Conservation (phyloP, 2,113 vertebrate genomes). For the Pelodiscus sinensis region DNA sequence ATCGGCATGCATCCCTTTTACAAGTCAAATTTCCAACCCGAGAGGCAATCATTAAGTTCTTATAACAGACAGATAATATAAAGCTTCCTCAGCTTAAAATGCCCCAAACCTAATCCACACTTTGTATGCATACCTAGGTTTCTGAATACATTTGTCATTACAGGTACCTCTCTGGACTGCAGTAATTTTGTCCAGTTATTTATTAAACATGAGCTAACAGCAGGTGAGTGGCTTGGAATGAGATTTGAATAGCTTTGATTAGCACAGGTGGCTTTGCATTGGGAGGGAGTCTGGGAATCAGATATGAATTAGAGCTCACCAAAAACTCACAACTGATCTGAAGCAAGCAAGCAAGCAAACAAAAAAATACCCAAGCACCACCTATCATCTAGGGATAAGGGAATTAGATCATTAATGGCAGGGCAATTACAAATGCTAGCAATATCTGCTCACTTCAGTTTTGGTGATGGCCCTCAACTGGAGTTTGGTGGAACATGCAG, state of each 20-base stretch:
- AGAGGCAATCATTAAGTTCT: constrained; percentile 1
- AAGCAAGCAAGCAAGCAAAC: background rate
- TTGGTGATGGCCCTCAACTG: background rate
- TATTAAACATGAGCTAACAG: constrained; percentile 6
- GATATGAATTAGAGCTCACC: background rate
- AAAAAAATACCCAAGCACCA: accelerated
- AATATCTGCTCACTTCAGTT: background rate
- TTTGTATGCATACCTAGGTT: background rate
- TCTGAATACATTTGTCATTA: background rate
- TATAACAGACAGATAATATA: background rate
- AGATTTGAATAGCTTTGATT: background rate
- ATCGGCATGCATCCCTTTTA: background rate
- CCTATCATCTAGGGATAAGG: background rate
- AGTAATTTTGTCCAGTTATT: background rate
- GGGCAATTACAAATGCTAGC: background rate
- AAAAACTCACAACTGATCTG: background rate
- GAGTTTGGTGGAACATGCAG: background rate
- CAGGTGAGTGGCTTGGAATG: background rate
- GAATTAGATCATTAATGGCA: accelerated
- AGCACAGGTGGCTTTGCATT: background rate
- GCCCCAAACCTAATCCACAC: background rate
- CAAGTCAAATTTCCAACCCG: constrained; percentile 9
- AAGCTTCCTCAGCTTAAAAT: background rate
- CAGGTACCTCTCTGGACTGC: background rate
- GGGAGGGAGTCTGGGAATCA: background rate